Evolutionary conservation across 1,140 invertebrate genomes (phyloP).

Genomic region (Lucilia sericata): DNA sequence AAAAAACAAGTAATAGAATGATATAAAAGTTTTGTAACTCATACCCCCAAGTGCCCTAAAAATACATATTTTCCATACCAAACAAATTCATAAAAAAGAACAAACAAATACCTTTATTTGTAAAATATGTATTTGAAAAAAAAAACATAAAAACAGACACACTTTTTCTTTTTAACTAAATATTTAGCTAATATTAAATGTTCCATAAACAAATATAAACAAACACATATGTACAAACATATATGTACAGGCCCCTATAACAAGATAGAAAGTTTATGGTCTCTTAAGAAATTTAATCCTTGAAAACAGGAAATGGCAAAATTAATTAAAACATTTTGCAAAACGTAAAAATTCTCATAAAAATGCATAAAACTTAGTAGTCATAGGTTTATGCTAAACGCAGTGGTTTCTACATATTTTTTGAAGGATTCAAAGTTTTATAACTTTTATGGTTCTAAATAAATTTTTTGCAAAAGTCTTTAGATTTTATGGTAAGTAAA

Average conservation of each 20-base stretch:
- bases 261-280: neutral
- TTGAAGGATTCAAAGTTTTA: neutral
- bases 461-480: neutral
- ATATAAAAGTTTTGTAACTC: neutral
- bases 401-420: no score
- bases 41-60: neutral
- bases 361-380: neutral
- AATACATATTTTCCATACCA: no score
- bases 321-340: conserved; percentile 23
- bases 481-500: conserved; percentile 17
- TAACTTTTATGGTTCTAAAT: neutral
- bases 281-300: neutral
- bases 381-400: neutral
- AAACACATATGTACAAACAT: no score
- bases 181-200: no score
- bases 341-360: neutral
- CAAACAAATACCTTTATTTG: no score
- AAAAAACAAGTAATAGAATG: neutral
- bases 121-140: no score
- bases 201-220: no score
- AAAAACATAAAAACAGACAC: no score
- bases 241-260: no score
- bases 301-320: neutral
- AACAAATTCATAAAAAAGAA: no score
- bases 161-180: no score